Conservation (phyloP, 2,888 invertebrate genomes). For the Athalia rosae region DNA sequence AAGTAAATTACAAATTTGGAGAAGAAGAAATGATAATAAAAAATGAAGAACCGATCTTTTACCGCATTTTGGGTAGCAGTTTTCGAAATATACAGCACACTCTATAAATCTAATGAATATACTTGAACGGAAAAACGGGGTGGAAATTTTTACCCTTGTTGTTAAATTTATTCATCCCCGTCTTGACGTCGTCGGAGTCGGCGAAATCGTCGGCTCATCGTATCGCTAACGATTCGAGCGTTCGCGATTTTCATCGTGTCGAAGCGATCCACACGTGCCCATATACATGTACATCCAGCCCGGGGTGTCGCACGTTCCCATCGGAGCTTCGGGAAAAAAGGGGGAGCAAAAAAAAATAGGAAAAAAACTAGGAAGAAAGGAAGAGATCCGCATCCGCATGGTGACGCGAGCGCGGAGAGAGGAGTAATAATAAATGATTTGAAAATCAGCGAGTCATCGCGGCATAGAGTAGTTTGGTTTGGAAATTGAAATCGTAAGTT, state of each 20-base stretch:
- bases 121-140: too few relatives aligned
- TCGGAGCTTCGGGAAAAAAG: background rate
- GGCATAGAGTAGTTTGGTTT: conserved; percentile 51
- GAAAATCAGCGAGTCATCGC: conserved; percentile 64
- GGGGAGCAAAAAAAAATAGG: background rate
- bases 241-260: conserved; percentile 27
- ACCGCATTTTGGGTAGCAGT: too few relatives aligned
- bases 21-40: too few relatives aligned
- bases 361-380: background rate
- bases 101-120: too few relatives aligned
- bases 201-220: background rate
- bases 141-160: background rate
- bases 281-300: conserved; percentile 29
- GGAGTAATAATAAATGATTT: conserved; percentile 63
- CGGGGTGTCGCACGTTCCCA: conserved; percentile 33
- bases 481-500: conserved; percentile 54
- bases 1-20: too few relatives aligned
- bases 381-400: conserved; percentile 20
- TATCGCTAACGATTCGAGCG: conserved; percentile 16
- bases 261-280: too few relatives aligned
- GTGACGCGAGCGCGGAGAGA: conserved; percentile 19
- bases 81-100: too few relatives aligned
- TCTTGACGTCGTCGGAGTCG: conserved; percentile 20
- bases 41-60: too few relatives aligned
- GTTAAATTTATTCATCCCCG: conserved; percentile 43